Conservation (phyloP, 2,113 vertebrate genomes). For the Pagrus major region DNA sequence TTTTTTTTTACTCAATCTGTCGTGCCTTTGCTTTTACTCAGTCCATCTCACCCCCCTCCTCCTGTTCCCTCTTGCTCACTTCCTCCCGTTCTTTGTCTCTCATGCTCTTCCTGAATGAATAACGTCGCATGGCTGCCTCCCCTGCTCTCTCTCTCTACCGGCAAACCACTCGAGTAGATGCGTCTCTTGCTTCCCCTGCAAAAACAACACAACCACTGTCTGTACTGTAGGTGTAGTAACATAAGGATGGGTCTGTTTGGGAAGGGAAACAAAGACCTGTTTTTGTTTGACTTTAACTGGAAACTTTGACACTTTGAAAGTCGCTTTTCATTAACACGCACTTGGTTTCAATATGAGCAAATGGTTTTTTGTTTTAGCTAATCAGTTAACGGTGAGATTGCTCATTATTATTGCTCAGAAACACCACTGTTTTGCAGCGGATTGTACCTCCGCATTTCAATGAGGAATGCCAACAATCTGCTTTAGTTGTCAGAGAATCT, state of each 20-base stretch:
- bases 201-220: constrained; percentile 11
- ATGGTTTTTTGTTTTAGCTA: not conserved
- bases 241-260: not conserved
- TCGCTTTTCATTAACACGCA: constrained; percentile 11
- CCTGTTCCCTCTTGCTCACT: not conserved
- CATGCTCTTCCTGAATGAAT: constrained; percentile 29
- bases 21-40: constrained; percentile 68
- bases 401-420: constrained; percentile 34
- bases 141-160: constrained; percentile 11
- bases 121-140: constrained; percentile 44
- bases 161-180: constrained; percentile 1
- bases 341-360: not conserved
- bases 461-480: constrained; percentile 29
- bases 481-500: constrained; percentile 2
- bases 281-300: constrained; percentile 35
- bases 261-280: not conserved
- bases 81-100: constrained; percentile 5
- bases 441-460: not conserved
- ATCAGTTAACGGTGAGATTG: constrained; percentile 14
- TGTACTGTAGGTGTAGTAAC: constrained; percentile 18
- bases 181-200: constrained; percentile 16
- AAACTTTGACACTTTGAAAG: constrained; percentile 46
- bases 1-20: constrained; percentile 48
- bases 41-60: not conserved
- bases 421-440: constrained; percentile 17